Percentiles rank a stretch among this genome's conserved stretches.
Evolutionary conservation across 2,797 vertebrate species (phyloP).

Genomic region (Babyrousa celebensis): DNA sequence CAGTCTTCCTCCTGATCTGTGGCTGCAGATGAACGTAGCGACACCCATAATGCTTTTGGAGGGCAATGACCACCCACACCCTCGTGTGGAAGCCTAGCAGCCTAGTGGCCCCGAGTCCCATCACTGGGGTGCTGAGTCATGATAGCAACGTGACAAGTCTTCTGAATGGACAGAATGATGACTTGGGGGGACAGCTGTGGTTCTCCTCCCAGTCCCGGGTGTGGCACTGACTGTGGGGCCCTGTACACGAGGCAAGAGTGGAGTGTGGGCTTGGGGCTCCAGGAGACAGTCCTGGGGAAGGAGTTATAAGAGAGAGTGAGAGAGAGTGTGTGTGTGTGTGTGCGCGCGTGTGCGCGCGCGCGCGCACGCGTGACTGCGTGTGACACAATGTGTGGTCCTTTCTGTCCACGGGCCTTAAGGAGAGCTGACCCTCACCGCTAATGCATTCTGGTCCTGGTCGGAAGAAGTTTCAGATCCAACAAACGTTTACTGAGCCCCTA

Average conservation of each 20-base stretch:
- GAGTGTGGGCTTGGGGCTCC: constrained; percentile 10
- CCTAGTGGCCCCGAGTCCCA: neutral
- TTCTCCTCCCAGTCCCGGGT: neutral
- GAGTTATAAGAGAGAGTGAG: neutral
- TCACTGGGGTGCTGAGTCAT: constrained; percentile 48
- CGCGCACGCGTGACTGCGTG: neutral
- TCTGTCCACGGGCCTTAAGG: constrained; percentile 49
- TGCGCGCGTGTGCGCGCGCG: neutral
- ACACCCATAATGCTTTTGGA: constrained; percentile 39
- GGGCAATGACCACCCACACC: constrained; percentile 47
- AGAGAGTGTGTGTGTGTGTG: neutral
- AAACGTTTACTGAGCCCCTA: constrained; percentile 82
- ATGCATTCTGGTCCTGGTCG: constrained; percentile 40
- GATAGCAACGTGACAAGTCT: constrained; percentile 40
- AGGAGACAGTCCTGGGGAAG: constrained; percentile 24
- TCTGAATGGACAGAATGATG: constrained; percentile 68
- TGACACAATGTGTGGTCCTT: constrained; percentile 46
- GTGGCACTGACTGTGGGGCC: neutral
- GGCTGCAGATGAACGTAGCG: neutral
- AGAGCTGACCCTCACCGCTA: constrained; percentile 20
- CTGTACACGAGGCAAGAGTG: neutral
- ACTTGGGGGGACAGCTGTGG: neutral
- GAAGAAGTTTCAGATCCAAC: constrained; percentile 79
- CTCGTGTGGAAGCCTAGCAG: constrained; percentile 7
- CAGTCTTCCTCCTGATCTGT: constrained; percentile 67